Percentiles rank a stretch among this genome's conserved stretches.
phyloP scores from a whole-genome alignment of 2,113 vertebrate genomes.

The Atractosteus spatula region DNA sequence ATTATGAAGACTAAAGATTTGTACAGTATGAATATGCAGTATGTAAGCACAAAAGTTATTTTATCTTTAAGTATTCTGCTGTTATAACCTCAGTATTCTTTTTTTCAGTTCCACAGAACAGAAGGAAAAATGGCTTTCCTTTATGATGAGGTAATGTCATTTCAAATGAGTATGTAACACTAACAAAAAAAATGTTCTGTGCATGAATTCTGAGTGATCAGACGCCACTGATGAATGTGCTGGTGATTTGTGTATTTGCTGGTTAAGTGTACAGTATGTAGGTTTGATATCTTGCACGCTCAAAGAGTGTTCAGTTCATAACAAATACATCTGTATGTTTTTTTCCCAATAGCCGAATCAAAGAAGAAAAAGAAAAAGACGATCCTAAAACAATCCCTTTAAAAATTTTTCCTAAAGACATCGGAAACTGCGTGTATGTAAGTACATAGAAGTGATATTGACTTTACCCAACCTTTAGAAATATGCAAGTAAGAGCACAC shows the following conservation, averaged over 20 bases:
- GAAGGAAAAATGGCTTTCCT: conserved; percentile 85
- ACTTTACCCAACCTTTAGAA: too few species aligned
- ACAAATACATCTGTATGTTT: too few species aligned
- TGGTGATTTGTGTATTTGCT: neutral
- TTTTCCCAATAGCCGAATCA: conserved; percentile 74
- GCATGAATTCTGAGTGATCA: too few species aligned
- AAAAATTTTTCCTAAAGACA: conserved; percentile 88
- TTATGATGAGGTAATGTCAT: conserved; percentile 79
- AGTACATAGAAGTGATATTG: conserved; percentile 45
- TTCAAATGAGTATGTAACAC: conserved; percentile 1
- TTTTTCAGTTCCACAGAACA: conserved; percentile 76
- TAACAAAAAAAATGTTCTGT: neutral
- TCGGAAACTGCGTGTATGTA: conserved; percentile 87
- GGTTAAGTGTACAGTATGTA: too few species aligned
- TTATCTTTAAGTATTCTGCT: too few species aligned
- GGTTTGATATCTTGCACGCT: too few species aligned
- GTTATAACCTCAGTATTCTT: conserved; percentile 1
- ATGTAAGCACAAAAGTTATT: too few species aligned
- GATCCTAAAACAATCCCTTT: conserved; percentile 87
- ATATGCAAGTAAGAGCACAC: too few species aligned
- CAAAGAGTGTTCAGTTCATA: too few species aligned
- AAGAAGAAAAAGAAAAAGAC: conserved; percentile 86
- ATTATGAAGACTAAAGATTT: too few species aligned
- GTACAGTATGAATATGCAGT: too few species aligned
- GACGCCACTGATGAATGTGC: neutral